Evolutionary conservation across 2,113 vertebrate genomes (phyloP), one percentile per base, ranked within the genome.

Genomic region (Uropsilus gracilis): DNA sequence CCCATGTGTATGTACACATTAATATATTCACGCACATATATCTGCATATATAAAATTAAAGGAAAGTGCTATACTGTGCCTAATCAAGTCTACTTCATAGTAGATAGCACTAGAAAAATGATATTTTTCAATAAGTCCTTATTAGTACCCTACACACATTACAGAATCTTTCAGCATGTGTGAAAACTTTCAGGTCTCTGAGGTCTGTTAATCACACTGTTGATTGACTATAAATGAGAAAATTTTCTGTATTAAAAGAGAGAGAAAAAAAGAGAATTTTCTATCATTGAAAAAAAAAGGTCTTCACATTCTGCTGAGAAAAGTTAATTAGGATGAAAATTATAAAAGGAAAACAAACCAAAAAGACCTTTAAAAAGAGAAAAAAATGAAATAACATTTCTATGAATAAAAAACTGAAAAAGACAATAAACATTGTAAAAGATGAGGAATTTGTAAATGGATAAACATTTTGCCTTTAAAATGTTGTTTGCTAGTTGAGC

Each of bases 351-450:
- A 85, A 81, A 80, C 17, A 78, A 90, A 68, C 91, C 37, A 72
- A 95, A 96, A 46, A 93, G n/a, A 86, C 76, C 63, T 86, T 91
- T 42, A 72, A 46, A 87, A 91, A 91, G 48, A 91, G 53, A 78
- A 6, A 78, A 78, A 82, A 90, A 68, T n/a, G 26, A 32, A 90
- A 64, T 63, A 89, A 55, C 72, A 89, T 48, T 91, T 89, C 39
- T 17, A 32, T 87, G 53, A 73, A 37, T 86, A 83, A 42, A 2
- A 95, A 75, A 14, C 85, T 94, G n/a, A 71, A 73, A 92, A 34
- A 77, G 42, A 73, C 80, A 93, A 78, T 12, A 71, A 83, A 37
- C 24, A 77, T 12, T 50, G 20, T 90, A 16, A 82, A 88, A 91
- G 24, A 77, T 32, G 30, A 50, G 72, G 78, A 73, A 26, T 72